These are phyloP conservation scores for Chelonoidis abingdonii DNA, from an alignment of 2,113 vertebrate species.

Conservation along the genomic window DNA sequence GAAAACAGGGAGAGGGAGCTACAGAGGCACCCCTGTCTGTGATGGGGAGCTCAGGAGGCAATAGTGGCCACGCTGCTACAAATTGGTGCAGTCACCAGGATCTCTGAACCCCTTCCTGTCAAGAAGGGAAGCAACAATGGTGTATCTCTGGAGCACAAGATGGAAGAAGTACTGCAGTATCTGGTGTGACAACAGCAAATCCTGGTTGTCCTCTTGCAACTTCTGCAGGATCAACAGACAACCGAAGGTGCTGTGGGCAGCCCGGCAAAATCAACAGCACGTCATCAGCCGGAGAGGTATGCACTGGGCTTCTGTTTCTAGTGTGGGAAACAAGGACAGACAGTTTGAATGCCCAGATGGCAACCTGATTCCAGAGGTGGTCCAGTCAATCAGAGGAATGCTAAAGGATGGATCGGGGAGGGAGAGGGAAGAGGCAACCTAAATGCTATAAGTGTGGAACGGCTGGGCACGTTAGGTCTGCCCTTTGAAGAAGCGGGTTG, in stretches of 20 bases:
- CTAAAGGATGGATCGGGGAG: no score
- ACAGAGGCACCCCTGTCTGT: neutral
- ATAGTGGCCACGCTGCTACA: neutral
- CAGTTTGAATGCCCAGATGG: neutral
- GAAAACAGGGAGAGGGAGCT: neutral
- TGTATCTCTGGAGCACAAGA: neutral
- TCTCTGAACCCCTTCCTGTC: neutral
- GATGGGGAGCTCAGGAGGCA: neutral
- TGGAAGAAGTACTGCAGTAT: neutral
- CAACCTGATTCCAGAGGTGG: neutral
- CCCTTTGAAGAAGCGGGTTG: no score
- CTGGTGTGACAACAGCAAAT: neutral
- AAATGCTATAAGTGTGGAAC: no score
- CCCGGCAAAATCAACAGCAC: neutral
- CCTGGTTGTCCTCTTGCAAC: neutral
- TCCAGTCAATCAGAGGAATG: no score
- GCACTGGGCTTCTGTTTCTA: neutral
- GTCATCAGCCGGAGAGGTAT: neutral
- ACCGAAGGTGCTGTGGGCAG: neutral
- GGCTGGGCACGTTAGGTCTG: no score
- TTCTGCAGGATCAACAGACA: neutral
- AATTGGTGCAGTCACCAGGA: neutral
- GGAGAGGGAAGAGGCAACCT: no score
- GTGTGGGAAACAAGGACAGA: neutral
- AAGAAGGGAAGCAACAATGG: neutral